These are phyloP conservation scores for Psilopogon haemacephalus DNA, from an alignment of 2,113 vertebrate species.

Conservation along the genomic window DNA sequence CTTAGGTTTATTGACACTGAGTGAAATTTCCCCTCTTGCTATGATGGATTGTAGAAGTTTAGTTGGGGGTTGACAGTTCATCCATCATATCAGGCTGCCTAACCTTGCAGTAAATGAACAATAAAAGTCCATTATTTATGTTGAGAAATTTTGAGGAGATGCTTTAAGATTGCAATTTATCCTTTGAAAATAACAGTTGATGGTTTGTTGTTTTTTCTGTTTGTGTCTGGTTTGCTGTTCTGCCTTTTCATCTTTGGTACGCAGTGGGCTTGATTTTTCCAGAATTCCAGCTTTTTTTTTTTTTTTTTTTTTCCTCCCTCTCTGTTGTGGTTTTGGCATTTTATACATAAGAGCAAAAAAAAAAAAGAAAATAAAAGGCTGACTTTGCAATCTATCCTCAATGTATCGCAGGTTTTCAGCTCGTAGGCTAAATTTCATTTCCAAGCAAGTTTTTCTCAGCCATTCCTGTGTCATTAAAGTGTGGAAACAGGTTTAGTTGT, in stretches of 20 bases:
- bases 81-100: conserved; percentile 87
- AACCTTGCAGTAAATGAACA: conserved; percentile 92
- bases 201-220: background rate
- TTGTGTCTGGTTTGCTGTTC: background rate
- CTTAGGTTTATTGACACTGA: conserved; percentile 64
- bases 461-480: background rate
- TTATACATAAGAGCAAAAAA: accelerated
- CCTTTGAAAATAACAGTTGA: background rate
- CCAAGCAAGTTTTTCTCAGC: background rate
- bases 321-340: background rate
- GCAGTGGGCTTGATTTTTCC: background rate
- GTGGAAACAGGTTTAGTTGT: background rate
- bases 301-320: background rate
- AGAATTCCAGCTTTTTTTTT: background rate
- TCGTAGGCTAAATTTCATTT: background rate
- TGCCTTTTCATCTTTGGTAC: background rate
- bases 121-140: conserved; percentile 80
- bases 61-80: conserved; percentile 83
- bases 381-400: background rate
- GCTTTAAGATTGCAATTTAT: conserved; percentile 16
- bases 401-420: accelerated
- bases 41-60: conserved; percentile 84
- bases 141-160: conserved; percentile 49
- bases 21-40: conserved; percentile 67
- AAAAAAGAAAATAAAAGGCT: background rate